Percentiles rank a stretch among this genome's conserved stretches.
Evolutionary conservation across 2,888 invertebrate genomes (phyloP).

Genomic region (Xylophagus ater): DNA sequence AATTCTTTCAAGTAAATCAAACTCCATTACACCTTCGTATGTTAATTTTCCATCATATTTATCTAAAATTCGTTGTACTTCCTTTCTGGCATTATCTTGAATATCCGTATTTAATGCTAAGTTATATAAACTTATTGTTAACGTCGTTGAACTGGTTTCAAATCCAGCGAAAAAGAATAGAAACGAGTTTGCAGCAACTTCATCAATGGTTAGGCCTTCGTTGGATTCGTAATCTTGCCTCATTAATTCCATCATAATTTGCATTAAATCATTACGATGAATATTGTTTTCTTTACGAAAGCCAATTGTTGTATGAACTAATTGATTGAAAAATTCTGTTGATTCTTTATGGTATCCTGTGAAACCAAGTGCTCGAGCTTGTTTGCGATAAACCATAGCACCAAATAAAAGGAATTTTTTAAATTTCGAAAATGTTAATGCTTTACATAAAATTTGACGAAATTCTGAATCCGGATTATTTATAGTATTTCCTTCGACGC

Average conservation of each 20-base stretch:
- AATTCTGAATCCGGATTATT: conserved; percentile 26
- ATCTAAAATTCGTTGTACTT: conserved; percentile 30
- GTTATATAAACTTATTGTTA: conserved; percentile 38
- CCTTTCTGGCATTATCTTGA: conserved; percentile 33
- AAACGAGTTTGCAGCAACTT: conserved; percentile 41
- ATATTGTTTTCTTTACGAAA: conserved; percentile 16
- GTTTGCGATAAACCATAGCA: conserved; percentile 6
- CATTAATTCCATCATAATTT: conserved; percentile 17
- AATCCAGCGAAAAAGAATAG: conserved; percentile 42
- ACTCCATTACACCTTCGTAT: conserved; percentile 33
- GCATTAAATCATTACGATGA: conserved; percentile 18
- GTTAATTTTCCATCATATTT: conserved; percentile 29
- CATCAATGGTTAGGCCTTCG: conserved; percentile 27
- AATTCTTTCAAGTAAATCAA: conserved; percentile 37
- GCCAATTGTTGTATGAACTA: conserved; percentile 16
- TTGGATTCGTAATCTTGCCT: conserved; percentile 1
- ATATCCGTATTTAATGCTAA: conserved; percentile 37
- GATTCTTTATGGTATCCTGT: conserved; percentile 4
- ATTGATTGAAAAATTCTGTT: conserved; percentile 12
- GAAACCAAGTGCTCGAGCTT: conserved; percentile 6
- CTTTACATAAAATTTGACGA: conserved; percentile 16
- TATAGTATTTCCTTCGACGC: conserved; percentile 31
- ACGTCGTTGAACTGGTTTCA: conserved; percentile 38
- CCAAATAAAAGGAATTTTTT: conserved; percentile 3
- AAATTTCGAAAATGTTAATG: conserved; percentile 11